Evolutionary conservation across 2,797 vertebrate species (phyloP), one percentile per base, ranked within the genome.

Genomic region (Nyctalus aviator): DNA sequence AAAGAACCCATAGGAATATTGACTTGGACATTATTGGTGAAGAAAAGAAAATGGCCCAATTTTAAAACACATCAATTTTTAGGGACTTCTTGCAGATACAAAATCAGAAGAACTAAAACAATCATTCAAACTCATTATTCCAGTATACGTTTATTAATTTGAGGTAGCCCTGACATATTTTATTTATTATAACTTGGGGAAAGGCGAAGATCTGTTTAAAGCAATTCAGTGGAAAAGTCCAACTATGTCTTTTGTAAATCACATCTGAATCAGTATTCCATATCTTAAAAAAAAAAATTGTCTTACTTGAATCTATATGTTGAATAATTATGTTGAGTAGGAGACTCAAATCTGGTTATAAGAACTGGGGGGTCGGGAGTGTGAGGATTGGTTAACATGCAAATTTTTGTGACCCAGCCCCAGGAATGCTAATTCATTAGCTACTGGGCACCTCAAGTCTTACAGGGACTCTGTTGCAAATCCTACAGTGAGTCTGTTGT

Each of bases 101-200:
- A 87, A 91, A 59, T 88, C 79, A 83, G 83, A 84, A 85, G 32
- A 79, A 18, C 9, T 66, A 94, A 94, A 72, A 30, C 15, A 94
- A 20, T 68, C 35, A 85, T 48, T 57, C 55, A 91, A 76, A 18
- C 6, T 64, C 8, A 82, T 66, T 69, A 44, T 86, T 77, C 41
- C 30, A 79, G 14, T 17, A 48, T 59, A 25, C 64, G 6, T 94
- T 59, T 81, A 46, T 69, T 75, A 35, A 93, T 71, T 32, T 84
- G 10, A 20, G 37, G 25, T 35, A 84, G 44, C 59, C 87, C 32
- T 72, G n/a, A 83, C 15, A 85, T 44, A n/a, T 35, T 48, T 35
- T 83, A 75, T 84, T 89, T 78, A 71, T 68, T 37, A 71, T 84
- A 91, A 78, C 14, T 71, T 78, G 8, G 23, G n/a, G 6, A 64